Evolutionary conservation across 2,888 invertebrate genomes (phyloP).

Genomic region (Hydrotaea cyrtoneurina): DNA sequence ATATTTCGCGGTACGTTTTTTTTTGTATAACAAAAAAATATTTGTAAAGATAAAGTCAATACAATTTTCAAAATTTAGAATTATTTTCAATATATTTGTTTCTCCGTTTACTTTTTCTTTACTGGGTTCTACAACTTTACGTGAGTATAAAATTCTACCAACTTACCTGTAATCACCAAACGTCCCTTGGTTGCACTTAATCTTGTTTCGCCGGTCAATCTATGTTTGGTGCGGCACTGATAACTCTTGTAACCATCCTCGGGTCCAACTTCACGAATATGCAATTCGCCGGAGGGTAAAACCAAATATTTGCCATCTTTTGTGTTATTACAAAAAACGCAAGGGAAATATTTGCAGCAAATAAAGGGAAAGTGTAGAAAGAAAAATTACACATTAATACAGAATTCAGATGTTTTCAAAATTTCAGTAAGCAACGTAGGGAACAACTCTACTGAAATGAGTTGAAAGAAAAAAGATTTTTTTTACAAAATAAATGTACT

Average conservation of each 20-base stretch:
- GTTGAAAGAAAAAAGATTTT: constrained; percentile 41
- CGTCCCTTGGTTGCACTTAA: constrained; percentile 96
- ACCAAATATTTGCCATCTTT: constrained; percentile 97
- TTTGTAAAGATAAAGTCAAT: neutral
- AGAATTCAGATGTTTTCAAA: neutral
- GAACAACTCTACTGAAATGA: constrained; percentile 30
- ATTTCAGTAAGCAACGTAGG: constrained; percentile 7
- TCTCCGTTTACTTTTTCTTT: neutral
- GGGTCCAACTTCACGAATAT: constrained; percentile 96
- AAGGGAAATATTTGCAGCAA: constrained; percentile 8
- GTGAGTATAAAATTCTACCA: constrained; percentile 41
- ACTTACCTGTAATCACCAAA: constrained; percentile 96
- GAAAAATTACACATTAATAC: constrained; percentile 35
- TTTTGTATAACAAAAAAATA: neutral
- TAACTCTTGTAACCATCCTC: constrained; percentile 97
- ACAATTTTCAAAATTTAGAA: no score
- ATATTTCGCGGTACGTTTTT: no score
- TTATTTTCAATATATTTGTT: constrained; percentile 9
- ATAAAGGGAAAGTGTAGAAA: no score
- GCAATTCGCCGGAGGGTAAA: constrained; percentile 95
- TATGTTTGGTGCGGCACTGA: constrained; percentile 95
- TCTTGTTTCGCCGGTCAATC: constrained; percentile 95
- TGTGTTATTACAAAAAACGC: constrained; percentile 2
- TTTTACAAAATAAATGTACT: neutral
- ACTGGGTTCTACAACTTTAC: neutral